Evolutionary conservation across 1,140 invertebrate species (phyloP).

Genomic region (Drosophila truncata): DNA sequence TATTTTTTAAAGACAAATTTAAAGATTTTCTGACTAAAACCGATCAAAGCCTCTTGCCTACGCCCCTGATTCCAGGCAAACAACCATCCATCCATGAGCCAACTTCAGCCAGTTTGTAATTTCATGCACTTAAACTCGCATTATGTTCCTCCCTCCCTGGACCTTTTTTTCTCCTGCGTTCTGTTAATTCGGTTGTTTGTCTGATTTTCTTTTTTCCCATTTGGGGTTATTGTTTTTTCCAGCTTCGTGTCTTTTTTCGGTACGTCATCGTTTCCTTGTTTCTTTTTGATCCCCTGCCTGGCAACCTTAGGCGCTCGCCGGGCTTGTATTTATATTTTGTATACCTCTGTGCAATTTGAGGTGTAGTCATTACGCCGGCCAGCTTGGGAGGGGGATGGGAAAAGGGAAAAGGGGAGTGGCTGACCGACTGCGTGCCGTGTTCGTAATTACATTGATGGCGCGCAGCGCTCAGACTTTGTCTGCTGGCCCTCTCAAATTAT

Average conservation of each 20-base stretch:
- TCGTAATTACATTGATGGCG: slow-evolving; percentile 75
- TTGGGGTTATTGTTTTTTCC: slow-evolving; percentile 52
- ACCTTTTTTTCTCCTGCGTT: slow-evolving; percentile 49
- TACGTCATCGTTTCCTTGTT: slow-evolving; percentile 71
- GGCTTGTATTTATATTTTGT: slow-evolving; percentile 45
- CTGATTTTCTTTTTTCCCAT: slow-evolving; percentile 61
- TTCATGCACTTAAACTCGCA: slow-evolving; percentile 84
- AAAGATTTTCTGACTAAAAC: not conserved
- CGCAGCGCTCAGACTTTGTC: slow-evolving; percentile 27
- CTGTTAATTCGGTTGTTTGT: slow-evolving; percentile 78
- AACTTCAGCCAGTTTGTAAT: slow-evolving; percentile 64
- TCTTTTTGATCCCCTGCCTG: slow-evolving; percentile 38
- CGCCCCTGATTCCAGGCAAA: slow-evolving; percentile 33
- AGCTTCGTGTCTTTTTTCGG: slow-evolving; percentile 49
- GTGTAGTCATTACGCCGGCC: slow-evolving; percentile 69
- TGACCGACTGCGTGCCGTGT: slow-evolving; percentile 55
- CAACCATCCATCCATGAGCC: slow-evolving; percentile 22
- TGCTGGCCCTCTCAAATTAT: slow-evolving; percentile 28
- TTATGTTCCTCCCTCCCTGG: slow-evolving; percentile 57
- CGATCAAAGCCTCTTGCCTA: not conserved
- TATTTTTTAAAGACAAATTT: not conserved
- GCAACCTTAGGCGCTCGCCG: slow-evolving; percentile 62
- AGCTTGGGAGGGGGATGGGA: not conserved
- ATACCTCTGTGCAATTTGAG: slow-evolving; percentile 63
- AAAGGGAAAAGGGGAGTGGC: slow-evolving; percentile 4